Conservation (phyloP, 2,888 invertebrate genomes). For the Trachelus stipa region DNA sequence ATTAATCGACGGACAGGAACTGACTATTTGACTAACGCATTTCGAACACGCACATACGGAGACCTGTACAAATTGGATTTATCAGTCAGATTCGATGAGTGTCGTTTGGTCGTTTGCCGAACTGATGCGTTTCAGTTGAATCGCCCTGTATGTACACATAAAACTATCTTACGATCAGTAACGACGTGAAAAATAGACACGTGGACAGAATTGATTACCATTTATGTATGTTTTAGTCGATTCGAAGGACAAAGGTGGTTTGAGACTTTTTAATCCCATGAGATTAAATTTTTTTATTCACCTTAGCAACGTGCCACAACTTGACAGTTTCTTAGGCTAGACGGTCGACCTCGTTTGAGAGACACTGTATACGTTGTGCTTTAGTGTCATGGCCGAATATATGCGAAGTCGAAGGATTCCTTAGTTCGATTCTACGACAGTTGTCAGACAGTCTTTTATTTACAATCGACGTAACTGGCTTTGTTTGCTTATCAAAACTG, state of each 20-base stretch:
- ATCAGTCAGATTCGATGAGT: background rate
- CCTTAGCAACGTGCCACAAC: background rate
- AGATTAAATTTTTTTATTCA: background rate
- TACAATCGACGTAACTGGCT: background rate
- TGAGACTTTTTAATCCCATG: background rate
- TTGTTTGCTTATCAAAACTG: background rate
- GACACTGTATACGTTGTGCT: constrained; percentile 25
- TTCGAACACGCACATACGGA: background rate
- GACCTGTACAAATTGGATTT: background rate
- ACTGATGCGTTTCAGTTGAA: background rate
- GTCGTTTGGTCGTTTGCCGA: background rate
- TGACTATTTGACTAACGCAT: constrained; percentile 8
- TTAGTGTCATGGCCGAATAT: constrained; percentile 52
- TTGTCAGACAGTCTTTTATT: background rate
- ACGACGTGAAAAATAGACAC: background rate
- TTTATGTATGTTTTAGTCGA: background rate
- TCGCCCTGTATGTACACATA: background rate
- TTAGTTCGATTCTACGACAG: background rate
- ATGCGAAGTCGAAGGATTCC: constrained; percentile 19
- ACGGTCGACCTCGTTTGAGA: constrained; percentile 19
- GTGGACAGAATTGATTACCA: background rate
- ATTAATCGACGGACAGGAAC: constrained; percentile 33
- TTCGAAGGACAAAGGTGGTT: background rate
- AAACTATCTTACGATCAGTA: background rate
- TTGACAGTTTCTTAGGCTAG: background rate